Evolutionary conservation across 2,797 vertebrate genomes (phyloP).

Genomic region (Periparus ater): DNA sequence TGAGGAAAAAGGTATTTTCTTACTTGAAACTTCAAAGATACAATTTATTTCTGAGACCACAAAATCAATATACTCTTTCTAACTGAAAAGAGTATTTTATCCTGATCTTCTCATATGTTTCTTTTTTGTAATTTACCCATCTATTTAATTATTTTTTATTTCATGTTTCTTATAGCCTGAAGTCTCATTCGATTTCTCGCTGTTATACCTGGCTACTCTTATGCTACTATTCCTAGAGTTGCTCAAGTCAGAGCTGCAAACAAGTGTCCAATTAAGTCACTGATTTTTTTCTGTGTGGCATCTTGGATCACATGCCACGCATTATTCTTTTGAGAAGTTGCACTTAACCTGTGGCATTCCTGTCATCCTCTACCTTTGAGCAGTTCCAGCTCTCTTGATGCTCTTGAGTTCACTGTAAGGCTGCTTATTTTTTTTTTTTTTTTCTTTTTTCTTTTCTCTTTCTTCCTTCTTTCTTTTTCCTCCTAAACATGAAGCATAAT

Average conservation of each 20-base stretch:
- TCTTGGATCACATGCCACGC: neutral
- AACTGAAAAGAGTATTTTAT: neutral
- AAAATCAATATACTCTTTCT: neutral
- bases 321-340: neutral
- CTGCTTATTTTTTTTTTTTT: fast-evolving
- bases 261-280: neutral
- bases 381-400: neutral
- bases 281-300: neutral
- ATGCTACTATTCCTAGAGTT: neutral
- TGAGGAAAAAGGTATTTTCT: neutral
- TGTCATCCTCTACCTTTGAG: neutral
- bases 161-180: neutral
- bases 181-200: neutral
- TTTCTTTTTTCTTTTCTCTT: too few species aligned
- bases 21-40: neutral
- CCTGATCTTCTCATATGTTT: neutral
- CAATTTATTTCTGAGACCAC: neutral
- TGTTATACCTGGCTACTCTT: neutral
- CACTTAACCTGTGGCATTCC: neutral
- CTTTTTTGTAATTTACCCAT: neutral
- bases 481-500: neutral
- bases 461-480: neutral
- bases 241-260: neutral
- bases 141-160: neutral
- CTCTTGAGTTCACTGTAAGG: neutral